Percentiles rank a stretch among this genome's conserved stretches.
These are phyloP conservation scores for Odontothrips loti DNA, from an alignment of 2,888 invertebrate species.

Conservation along the genomic window DNA sequence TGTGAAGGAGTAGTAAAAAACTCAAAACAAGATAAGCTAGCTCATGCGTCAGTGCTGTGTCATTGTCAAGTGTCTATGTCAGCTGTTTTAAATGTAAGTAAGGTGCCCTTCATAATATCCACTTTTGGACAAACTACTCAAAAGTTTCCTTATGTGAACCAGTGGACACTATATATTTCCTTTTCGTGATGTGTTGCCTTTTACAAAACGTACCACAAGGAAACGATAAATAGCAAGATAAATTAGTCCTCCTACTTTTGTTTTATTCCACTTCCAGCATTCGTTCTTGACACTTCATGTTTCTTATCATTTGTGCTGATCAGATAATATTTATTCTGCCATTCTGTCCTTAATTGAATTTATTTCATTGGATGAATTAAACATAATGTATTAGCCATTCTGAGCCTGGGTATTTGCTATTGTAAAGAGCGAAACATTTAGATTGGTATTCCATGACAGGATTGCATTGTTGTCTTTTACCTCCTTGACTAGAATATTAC, in stretches of 20 bases:
- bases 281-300: not conserved
- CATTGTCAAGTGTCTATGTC: not conserved
- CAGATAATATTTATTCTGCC: not conserved
- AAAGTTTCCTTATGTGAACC: not conserved
- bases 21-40: not conserved
- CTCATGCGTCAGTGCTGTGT: not conserved
- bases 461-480: conserved; percentile 13
- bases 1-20: not conserved
- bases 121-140: not conserved
- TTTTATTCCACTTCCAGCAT: conserved; percentile 12
- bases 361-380: not conserved
- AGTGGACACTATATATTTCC: not conserved
- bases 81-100: not conserved
- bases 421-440: not conserved
- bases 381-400: not conserved
- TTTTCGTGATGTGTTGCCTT: not conserved
- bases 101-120: not conserved
- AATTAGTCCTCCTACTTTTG: not conserved
- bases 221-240: not conserved
- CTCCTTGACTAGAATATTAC: not conserved
- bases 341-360: not conserved
- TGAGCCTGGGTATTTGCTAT: not conserved
- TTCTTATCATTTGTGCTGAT: conserved; percentile 11
- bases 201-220: not conserved
- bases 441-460: conserved; percentile 4